phyloP scores from a whole-genome alignment of 1,140 invertebrate species.

The Formica exsecta region DNA sequence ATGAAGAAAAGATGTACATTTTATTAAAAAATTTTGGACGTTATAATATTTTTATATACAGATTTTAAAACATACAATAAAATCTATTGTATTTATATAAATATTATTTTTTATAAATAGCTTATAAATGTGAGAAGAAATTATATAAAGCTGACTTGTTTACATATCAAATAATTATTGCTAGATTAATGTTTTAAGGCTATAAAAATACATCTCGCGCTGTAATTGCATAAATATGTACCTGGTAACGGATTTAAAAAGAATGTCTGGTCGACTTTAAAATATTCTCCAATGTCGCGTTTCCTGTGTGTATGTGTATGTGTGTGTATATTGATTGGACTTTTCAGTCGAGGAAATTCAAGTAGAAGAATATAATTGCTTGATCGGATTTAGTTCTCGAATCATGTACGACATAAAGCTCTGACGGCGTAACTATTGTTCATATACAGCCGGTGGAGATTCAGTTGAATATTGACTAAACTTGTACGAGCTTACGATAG shows the following conservation, averaged over 20 bases:
- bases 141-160: neutral
- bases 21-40: neutral
- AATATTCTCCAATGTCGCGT: neutral
- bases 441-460: neutral
- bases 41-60: neutral
- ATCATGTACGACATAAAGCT: neutral
- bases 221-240: conserved; percentile 32
- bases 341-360: conserved; percentile 49
- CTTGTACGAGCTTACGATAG: conserved; percentile 16
- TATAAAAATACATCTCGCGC: neutral
- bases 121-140: no score
- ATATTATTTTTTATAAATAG: neutral
- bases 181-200: conserved; percentile 21
- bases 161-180: neutral
- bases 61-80: neutral
- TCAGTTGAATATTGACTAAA: neutral
- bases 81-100: neutral
- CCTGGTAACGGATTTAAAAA: no score
- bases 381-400: conserved; percentile 26
- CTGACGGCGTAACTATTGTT: neutral
- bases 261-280: conserved; percentile 13
- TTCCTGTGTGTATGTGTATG: neutral
- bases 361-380: conserved; percentile 62
- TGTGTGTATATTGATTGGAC: conserved; percentile 1
- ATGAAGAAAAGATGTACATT: neutral